phyloP scores from a whole-genome alignment of 2,797 vertebrate species.

The Muraenolepis orangiensis region DNA sequence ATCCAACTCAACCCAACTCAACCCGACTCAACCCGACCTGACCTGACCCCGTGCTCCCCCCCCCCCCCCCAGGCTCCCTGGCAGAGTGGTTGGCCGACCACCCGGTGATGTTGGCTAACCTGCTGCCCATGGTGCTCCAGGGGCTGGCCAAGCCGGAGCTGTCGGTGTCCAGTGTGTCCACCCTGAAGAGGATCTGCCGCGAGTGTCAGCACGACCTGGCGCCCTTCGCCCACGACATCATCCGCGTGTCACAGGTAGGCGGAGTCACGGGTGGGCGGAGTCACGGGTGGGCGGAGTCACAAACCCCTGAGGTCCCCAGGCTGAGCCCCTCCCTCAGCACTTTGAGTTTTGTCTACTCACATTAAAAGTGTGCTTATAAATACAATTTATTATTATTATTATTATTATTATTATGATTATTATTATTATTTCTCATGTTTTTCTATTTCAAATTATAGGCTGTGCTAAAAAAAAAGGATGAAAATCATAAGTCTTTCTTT shows the following conservation, averaged over 20 bases:
- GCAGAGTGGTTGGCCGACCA: conserved; percentile 98
- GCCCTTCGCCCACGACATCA: conserved; percentile 87
- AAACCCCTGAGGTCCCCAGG: no score
- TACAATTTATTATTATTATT: no score
- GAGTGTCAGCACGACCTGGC: conserved; percentile 90
- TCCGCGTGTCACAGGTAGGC: conserved; percentile 83
- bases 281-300: conserved; percentile 72
- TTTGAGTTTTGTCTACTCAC: no score
- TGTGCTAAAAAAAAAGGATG: no score
- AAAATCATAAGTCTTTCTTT: no score
- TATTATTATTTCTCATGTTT: no score
- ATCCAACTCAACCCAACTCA: no score
- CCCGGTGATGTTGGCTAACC: conserved; percentile 89
- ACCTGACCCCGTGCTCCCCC: background rate
- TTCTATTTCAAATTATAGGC: no score
- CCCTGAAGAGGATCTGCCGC: conserved; percentile 96
- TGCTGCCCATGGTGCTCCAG: conserved; percentile 91
- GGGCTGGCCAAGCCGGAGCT: conserved; percentile 89
- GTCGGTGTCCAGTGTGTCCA: conserved; percentile 93
- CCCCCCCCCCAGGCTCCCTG: conserved; percentile 79
- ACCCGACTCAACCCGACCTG: no score
- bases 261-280: background rate
- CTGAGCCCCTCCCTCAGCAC: no score
- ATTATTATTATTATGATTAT: no score
- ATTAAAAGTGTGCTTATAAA: no score